Percentiles rank a stretch among this genome's conserved stretches.
These are phyloP conservation scores for Melanostoma scalare DNA, from an alignment of 2,888 invertebrate genomes.

Conservation along the genomic window DNA sequence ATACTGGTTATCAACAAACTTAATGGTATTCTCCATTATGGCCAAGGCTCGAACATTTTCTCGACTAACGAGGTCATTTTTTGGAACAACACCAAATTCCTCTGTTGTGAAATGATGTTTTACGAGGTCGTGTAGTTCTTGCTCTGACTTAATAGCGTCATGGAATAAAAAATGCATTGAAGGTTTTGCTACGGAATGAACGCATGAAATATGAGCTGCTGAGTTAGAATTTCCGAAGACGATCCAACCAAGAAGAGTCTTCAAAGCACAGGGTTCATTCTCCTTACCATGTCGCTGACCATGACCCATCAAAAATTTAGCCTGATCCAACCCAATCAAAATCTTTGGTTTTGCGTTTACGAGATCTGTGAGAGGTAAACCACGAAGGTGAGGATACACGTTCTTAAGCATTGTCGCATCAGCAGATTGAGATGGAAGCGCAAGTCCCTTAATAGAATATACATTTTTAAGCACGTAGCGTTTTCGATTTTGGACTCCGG, in stretches of 20 bases:
- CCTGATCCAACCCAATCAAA: slow-evolving; percentile 42
- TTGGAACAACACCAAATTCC: slow-evolving; percentile 18
- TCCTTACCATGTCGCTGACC: slow-evolving; percentile 34
- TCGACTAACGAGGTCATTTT: slow-evolving; percentile 16
- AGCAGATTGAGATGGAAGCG: slow-evolving; percentile 18
- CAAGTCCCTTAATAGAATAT: slow-evolving; percentile 12
- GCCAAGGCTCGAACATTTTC: slow-evolving; percentile 10
- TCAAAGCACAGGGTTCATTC: slow-evolving; percentile 27
- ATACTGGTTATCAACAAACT: slow-evolving; percentile 9
- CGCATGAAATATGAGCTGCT: neutral
- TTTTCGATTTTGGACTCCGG: slow-evolving; percentile 6
- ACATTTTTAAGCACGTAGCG: slow-evolving; percentile 10
- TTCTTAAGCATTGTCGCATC: slow-evolving; percentile 1
- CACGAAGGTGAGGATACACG: slow-evolving; percentile 10
- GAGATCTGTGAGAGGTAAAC: slow-evolving; percentile 13
- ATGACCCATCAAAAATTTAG: slow-evolving; percentile 32
- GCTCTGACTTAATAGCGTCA: slow-evolving; percentile 34
- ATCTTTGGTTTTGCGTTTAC: slow-evolving; percentile 21
- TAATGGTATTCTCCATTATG: slow-evolving; percentile 19
- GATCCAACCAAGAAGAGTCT: slow-evolving; percentile 46
- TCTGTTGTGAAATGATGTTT: slow-evolving; percentile 28
- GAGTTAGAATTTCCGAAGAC: slow-evolving; percentile 33
- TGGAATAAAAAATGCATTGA: slow-evolving; percentile 37
- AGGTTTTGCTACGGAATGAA: slow-evolving; percentile 4
- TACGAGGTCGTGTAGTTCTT: slow-evolving; percentile 33